Percentiles rank a stretch among this genome's conserved stretches.
phyloP scores from a whole-genome alignment of 2,113 vertebrate species.

The Neogobius melanostomus region DNA sequence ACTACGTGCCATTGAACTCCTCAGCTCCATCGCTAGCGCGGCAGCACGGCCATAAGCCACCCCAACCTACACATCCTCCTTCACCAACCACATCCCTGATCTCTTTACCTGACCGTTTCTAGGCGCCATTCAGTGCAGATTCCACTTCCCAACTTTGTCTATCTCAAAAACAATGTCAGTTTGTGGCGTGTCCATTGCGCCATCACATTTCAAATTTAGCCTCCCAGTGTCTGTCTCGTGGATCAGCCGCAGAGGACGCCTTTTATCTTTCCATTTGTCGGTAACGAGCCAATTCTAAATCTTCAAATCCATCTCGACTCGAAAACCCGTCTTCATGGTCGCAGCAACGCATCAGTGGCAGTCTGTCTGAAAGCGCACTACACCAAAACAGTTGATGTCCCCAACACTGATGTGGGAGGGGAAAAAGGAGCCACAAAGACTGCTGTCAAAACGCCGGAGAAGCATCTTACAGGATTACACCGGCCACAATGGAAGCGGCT shows the following conservation, averaged over 20 bases:
- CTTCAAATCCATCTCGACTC: not conserved
- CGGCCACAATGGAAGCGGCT: slow-evolving; percentile 1
- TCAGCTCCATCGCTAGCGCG: no score
- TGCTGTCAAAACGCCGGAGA: slow-evolving; percentile 1
- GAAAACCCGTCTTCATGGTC: not conserved
- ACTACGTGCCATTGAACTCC: no score
- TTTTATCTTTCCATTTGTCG: not conserved
- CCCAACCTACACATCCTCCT: no score
- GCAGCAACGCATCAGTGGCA: not conserved
- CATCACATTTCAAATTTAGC: not conserved
- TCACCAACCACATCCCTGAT: no score
- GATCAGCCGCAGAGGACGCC: not conserved
- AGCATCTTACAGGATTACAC: slow-evolving; percentile 11
- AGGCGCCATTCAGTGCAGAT: no score
- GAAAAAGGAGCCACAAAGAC: not conserved
- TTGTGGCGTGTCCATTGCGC: not conserved
- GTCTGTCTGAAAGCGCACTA: not conserved
- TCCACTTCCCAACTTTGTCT: no score
- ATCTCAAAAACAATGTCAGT: not conserved
- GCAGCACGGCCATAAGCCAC: no score
- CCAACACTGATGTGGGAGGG: not conserved
- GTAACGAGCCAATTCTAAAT: not conserved
- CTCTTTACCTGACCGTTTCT: no score
- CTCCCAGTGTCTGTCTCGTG: not conserved
- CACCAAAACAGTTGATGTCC: not conserved